Percentiles rank a stretch among this genome's conserved stretches.
Conservation (phyloP, 2,888 invertebrate species). For the Hybos culiciformis region DNA sequence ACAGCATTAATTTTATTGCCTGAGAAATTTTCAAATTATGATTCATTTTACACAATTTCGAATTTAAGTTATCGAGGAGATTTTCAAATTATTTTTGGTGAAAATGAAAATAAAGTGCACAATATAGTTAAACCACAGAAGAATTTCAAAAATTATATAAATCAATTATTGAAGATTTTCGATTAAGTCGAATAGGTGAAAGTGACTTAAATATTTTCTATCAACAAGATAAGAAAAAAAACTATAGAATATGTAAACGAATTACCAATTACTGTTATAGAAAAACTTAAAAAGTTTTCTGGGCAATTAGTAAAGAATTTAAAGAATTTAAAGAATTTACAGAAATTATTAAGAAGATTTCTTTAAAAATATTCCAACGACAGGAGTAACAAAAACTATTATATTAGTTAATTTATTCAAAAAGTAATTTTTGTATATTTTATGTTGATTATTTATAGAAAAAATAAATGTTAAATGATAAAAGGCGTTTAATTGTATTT, state of each 20-base stretch:
- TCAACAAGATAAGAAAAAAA: slow-evolving; percentile 59
- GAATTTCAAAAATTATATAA: slow-evolving; percentile 68
- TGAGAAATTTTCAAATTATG: slow-evolving; percentile 72
- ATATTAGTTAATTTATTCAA: slow-evolving; percentile 52
- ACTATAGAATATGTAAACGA: slow-evolving; percentile 70
- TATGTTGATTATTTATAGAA: too few species aligned
- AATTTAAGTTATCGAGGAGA: slow-evolving; percentile 88
- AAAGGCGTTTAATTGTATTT: too few species aligned
- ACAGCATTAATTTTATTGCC: slow-evolving; percentile 76
- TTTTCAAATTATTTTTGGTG: slow-evolving; percentile 94
- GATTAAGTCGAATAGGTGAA: slow-evolving; percentile 23
- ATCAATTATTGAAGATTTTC: slow-evolving; percentile 44
- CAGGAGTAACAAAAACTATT: slow-evolving; percentile 68
- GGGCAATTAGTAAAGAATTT: too few species aligned
- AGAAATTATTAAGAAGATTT: too few species aligned
- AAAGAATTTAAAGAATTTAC: too few species aligned
- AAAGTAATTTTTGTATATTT: too few species aligned
- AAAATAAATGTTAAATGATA: too few species aligned
- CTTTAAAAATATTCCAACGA: slow-evolving; percentile 81
- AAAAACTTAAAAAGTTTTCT: slow-evolving; percentile 22
- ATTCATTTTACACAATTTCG: slow-evolving; percentile 73
- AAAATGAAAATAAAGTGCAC: slow-evolving; percentile 82
- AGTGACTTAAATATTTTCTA: slow-evolving; percentile 32
- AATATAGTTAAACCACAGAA: slow-evolving; percentile 65
- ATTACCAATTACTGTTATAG: slow-evolving; percentile 54